Conservation (phyloP, 2,888 invertebrate species). For the Cephus runcator region DNA sequence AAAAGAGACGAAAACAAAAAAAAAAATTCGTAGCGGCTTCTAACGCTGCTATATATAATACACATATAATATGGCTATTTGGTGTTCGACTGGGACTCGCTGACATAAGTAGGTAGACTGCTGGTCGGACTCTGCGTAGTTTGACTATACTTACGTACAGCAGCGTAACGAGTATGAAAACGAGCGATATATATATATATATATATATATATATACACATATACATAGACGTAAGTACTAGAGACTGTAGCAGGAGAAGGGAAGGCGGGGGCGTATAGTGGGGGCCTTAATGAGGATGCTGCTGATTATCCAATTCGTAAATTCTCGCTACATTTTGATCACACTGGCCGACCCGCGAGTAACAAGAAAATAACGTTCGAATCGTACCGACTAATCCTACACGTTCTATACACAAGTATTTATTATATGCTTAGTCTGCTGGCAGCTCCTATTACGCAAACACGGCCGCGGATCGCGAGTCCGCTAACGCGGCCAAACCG, state of each 20-base stretch:
- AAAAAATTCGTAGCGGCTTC: background rate
- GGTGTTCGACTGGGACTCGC: slow-evolving; percentile 4
- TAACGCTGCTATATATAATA: background rate
- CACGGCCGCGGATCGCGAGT: background rate
- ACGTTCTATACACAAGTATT: background rate
- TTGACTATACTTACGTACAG: slow-evolving; percentile 15
- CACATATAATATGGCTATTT: background rate
- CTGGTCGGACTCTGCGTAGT: slow-evolving; percentile 21
- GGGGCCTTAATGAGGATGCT: slow-evolving; percentile 73
- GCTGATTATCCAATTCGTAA: slow-evolving; percentile 74
- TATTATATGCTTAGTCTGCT: background rate
- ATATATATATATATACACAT: no score
- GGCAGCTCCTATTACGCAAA: background rate
- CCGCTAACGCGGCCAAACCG: background rate
- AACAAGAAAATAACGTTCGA: slow-evolving; percentile 36
- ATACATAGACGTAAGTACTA: background rate
- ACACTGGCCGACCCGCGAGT: slow-evolving; percentile 50
- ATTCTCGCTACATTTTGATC: slow-evolving; percentile 66
- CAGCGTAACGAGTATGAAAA: background rate
- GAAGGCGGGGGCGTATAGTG: slow-evolving; percentile 63
- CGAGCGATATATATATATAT: slow-evolving; percentile 3
- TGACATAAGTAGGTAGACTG: slow-evolving; percentile 14
- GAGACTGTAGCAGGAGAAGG: slow-evolving; percentile 41
- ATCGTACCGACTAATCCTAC: background rate
- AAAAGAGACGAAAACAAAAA: background rate